Conservation (phyloP, 1,140 invertebrate genomes). For the Trachelipus rathkii region DNA sequence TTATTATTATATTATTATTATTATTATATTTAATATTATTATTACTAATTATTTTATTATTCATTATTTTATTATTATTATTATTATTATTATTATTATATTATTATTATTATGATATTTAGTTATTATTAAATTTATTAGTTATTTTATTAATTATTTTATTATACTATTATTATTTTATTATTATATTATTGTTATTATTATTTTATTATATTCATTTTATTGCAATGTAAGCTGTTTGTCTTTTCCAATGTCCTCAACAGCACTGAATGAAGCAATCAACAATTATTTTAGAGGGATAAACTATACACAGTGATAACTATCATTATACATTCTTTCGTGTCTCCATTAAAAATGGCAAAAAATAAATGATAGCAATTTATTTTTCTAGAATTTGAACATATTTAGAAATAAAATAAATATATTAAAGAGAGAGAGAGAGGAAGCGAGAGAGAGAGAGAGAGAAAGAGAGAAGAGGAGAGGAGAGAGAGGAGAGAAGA, state of each 20-base stretch:
- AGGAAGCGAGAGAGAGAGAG: background rate
- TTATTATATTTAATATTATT: slow-evolving; percentile 2
- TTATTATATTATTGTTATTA: too few species aligned
- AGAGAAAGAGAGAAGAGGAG: background rate
- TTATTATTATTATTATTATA: too few species aligned
- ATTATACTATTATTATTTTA: too few species aligned
- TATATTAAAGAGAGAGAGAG: background rate
- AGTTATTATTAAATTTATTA: too few species aligned
- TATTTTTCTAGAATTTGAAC: too few species aligned
- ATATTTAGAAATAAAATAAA: background rate
- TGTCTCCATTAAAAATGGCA: background rate
- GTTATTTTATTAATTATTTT: too few species aligned
- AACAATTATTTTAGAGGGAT: background rate
- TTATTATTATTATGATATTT: too few species aligned
- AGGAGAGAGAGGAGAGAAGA: too few species aligned
- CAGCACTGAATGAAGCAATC: background rate
- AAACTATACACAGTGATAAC: background rate
- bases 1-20: too few species aligned
- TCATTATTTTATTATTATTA: too few species aligned
- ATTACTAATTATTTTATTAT: too few species aligned
- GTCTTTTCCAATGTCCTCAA: background rate
- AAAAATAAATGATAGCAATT: background rate
- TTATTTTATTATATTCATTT: slow-evolving; percentile 14
- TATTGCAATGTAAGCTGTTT: background rate
- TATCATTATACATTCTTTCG: background rate